Evolutionary conservation across 2,797 vertebrate genomes (phyloP).

Genomic region (Carapus acus): DNA sequence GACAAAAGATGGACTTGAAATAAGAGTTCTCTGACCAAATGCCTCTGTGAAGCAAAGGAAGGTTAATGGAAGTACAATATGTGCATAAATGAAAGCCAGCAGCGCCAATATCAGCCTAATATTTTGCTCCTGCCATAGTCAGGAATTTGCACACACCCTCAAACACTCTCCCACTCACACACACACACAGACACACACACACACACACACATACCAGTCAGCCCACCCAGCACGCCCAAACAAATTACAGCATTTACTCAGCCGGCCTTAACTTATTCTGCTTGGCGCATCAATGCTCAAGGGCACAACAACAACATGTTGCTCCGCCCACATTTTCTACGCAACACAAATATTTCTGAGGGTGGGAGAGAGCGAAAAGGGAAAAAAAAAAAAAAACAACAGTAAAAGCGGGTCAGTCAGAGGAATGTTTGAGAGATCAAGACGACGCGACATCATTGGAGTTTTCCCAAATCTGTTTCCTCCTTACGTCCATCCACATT

Average conservation of each 20-base stretch:
- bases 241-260: constrained; percentile 45
- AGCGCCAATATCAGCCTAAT: not conserved
- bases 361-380: constrained; percentile 28
- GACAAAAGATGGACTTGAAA: too few species aligned
- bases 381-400: too few species aligned
- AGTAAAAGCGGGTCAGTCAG: constrained; percentile 36
- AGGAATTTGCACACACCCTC: constrained; percentile 20
- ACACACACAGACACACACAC: constrained; percentile 21
- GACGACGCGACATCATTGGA: constrained; percentile 70
- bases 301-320: constrained; percentile 51
- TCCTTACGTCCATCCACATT: constrained; percentile 72
- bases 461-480: constrained; percentile 74
- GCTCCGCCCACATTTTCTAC: constrained; percentile 58
- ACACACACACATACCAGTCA: constrained; percentile 17
- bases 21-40: too few species aligned
- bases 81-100: too few species aligned
- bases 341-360: constrained; percentile 53
- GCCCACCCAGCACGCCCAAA: constrained; percentile 45
- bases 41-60: not conserved
- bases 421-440: constrained; percentile 50
- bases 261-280: constrained; percentile 53
- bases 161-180: constrained; percentile 12
- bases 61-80: not conserved
- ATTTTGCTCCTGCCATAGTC: constrained; percentile 7
- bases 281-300: constrained; percentile 57